phyloP scores from a whole-genome alignment of 1,140 invertebrate genomes.

The Papilio polyxenes region DNA sequence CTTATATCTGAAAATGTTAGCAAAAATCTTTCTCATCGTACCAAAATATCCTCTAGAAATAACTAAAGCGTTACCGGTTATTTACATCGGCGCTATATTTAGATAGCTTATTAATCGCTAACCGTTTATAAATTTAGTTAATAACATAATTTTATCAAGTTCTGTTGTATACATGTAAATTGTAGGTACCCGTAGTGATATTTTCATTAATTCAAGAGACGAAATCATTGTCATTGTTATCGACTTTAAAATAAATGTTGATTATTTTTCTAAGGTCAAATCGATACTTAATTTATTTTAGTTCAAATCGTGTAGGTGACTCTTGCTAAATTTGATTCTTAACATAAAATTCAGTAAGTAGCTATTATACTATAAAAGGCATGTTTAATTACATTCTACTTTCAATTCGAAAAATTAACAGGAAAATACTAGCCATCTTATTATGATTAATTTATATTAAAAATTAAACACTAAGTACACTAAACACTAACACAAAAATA shows the following conservation, averaged over 20 bases:
- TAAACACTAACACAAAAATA: too few relatives aligned
- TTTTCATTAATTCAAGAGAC: not conserved
- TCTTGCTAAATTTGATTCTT: not conserved
- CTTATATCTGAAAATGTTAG: not conserved
- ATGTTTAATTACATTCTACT: not conserved
- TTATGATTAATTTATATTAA: too few relatives aligned
- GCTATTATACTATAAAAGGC: not conserved
- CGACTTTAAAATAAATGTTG: not conserved
- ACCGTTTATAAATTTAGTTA: not conserved
- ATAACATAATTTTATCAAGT: not conserved
- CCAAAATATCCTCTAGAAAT: constrained; percentile 14
- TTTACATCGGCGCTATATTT: constrained; percentile 22
- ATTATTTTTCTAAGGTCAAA: not conserved
- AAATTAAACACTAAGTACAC: too few relatives aligned
- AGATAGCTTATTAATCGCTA: constrained; percentile 4
- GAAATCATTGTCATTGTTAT: not conserved
- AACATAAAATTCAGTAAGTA: not conserved
- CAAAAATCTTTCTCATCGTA: constrained; percentile 16
- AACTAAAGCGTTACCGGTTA: constrained; percentile 1
- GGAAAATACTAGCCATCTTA: too few relatives aligned
- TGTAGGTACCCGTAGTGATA: not conserved
- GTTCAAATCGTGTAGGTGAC: not conserved
- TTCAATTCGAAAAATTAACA: not conserved
- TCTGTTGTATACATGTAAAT: too few relatives aligned
- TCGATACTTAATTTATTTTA: not conserved